phyloP scores from a whole-genome alignment of 2,113 vertebrate species.

The Cyphomyrus plagiostoma region DNA sequence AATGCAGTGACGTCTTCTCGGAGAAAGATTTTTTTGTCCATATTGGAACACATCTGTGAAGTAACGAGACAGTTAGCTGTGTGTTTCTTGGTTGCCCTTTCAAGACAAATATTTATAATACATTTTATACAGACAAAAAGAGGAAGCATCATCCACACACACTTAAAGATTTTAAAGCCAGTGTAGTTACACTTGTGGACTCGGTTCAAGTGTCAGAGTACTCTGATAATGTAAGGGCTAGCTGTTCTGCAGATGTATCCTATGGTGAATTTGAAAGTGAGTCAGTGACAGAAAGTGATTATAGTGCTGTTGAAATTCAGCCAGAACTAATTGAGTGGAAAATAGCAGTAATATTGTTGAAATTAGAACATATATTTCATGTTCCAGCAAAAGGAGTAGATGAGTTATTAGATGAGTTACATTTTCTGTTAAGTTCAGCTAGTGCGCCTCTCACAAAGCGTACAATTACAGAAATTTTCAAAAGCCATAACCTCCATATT shows the following conservation, averaged over 20 bases:
- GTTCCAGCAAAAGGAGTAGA: no score
- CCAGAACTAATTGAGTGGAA: neutral
- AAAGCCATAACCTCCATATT: neutral
- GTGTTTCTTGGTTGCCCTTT: neutral
- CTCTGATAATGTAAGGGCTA: neutral
- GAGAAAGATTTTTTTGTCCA: no score
- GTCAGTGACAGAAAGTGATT: neutral
- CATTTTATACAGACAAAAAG: slow-evolving; percentile 23
- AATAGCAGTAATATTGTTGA: neutral
- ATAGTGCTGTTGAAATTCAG: neutral
- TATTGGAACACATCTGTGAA: no score
- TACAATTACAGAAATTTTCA: neutral
- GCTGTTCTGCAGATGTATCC: neutral
- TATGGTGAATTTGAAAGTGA: neutral
- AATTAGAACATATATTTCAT: neutral
- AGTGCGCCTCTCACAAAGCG: neutral
- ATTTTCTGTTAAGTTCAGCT: neutral
- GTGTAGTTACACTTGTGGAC: neutral
- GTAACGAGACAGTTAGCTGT: no score
- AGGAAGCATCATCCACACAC: slow-evolving; percentile 24
- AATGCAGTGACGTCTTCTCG: no score
- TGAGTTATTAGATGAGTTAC: neutral
- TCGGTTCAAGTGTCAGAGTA: neutral
- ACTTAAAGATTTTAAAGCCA: slow-evolving; percentile 24
- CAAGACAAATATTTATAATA: slow-evolving; percentile 21